Evolutionary conservation across 1,140 invertebrate genomes (phyloP), one percentile per base, ranked within the genome.

Genomic region (Mactra quadrangularis): DNA sequence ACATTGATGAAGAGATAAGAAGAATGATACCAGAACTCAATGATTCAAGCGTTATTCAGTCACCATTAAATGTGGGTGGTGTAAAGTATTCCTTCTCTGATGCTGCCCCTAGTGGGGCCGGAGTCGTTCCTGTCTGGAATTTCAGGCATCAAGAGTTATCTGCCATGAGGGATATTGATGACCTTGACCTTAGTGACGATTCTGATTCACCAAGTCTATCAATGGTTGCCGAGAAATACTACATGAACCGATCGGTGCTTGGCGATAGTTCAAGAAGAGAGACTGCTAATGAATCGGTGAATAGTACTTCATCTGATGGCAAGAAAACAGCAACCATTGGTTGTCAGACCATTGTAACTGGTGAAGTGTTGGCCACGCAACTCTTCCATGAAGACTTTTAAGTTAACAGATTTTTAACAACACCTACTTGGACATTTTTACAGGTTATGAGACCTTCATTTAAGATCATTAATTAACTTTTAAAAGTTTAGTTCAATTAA

Each of bases 281-380:
- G 1, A 70, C 50, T 22, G 29, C 25, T 29, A 64, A 60, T 22
- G 33, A 25, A 71, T 60, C 45, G 11, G 22, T 62, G 17, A 83
- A 83, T 83, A 70, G 70, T 9, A 27, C 53, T 22, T 66, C 33
- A 15, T 72, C 71, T 35, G 68, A 38, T 11, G 72, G 41, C 17
- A 89, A 88, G 29, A 86, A 79, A 55, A 79, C 47, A 17, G 75
- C 64, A 22, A 84, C 88, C 27, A 82, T 88, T 68, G 89, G 87
- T 6, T 93, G 92, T 83, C 92, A 93, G 81, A 93, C 92, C 0
- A 90, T 93, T 66, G 90, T 92, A 15, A 93, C 92, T n/a, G 91
- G 92, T 9, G 92, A 93, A 50, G 91, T 93, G 70, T 85, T 93
- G 52, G 92, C 92, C 31, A 93, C 92, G 6, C 92, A 93, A 83